Base-by-base conservation (phyloP, 2,888 invertebrate species). In the Clunio marinus region DNA sequence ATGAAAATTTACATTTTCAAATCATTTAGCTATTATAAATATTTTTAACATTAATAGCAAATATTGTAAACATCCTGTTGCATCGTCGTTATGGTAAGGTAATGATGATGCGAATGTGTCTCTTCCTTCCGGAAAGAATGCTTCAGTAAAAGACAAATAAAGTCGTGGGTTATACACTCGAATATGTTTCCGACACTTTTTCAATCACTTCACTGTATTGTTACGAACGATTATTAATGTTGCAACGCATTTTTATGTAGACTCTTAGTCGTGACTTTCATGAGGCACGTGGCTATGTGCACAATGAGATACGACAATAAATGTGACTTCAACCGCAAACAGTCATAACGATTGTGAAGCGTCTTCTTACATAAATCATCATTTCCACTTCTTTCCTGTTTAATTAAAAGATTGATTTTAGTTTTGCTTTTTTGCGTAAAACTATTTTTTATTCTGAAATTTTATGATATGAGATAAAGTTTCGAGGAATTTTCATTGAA, bases 321-420 rank as follows among this genome's bases (percentile, higher is more conserved):
- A 59, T 59, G 59, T 59, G 59, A 59, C 59, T 59, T 59, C 32
- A 32, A 59, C 59, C 59, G 13, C 59, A 59, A 57, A 51, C 51
- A 20, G 13, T 32, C 51, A 20, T 51, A 51, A 57, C 24, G 24
- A 57, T 24, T 25, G 28, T 46, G 58, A 58, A 25, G 59, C 32
- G 32, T 32, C 41, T 41, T 41, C 17, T 59, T 59, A 32, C 22
- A 59, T 59, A 59, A 59, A 59, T 59, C 59, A 59, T 32, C 17
- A 20, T 20, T 55, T 20, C 10, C n/a, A 51, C 13, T 22, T 57
- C 4, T 59, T 59, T 28, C 59, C 32, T 35, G 27, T 59, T 59
- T 59, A 59, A 35, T 59, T 59, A 59, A 58, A 59, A 32, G n/a
- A 20, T 41, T 32, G 35, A 32, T 13, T n/a, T n/a, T n/a, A n/a